Percentiles rank a stretch among this genome's conserved stretches.
These are phyloP conservation scores for Pseudomyrmex concolor DNA, from an alignment of 1,140 invertebrate species.

Conservation along the genomic window DNA sequence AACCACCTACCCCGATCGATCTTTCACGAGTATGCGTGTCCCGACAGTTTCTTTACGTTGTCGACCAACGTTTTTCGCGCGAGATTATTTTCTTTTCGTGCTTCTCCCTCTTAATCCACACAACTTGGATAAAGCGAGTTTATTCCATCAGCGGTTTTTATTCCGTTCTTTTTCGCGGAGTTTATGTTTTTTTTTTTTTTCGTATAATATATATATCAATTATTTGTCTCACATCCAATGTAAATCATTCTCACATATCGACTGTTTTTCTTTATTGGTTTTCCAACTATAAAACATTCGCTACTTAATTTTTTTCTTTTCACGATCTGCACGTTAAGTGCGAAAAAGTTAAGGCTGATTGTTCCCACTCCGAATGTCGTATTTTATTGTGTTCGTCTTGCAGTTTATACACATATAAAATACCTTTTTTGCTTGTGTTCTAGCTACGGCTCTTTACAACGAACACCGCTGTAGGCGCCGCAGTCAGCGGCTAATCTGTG, in stretches of 20 bases:
- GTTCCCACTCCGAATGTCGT: slow-evolving; percentile 25
- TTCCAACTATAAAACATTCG: neutral
- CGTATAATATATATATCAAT: too few relatives aligned
- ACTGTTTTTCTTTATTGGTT: too few relatives aligned
- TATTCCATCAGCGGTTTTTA: neutral
- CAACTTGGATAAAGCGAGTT: slow-evolving; percentile 42
- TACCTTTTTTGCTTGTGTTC: neutral
- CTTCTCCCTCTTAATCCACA: slow-evolving; percentile 40
- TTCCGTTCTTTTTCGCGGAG: neutral
- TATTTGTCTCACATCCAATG: neutral
- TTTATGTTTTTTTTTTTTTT: neutral
- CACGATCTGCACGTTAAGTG: neutral
- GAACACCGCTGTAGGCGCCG: slow-evolving; percentile 23
- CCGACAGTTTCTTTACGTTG: slow-evolving; percentile 25
- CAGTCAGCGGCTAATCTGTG: slow-evolving; percentile 69
- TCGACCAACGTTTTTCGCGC: slow-evolving; percentile 5
- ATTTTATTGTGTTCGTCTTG: slow-evolving; percentile 41
- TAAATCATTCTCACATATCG: neutral
- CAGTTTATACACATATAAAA: slow-evolving; percentile 21
- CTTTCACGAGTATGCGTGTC: slow-evolving; percentile 50
- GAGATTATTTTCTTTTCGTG: slow-evolving; percentile 40
- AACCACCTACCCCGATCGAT: slow-evolving; percentile 34
- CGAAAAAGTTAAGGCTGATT: slow-evolving; percentile 16
- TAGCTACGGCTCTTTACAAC: slow-evolving; percentile 34
- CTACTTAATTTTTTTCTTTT: slow-evolving; percentile 1